Evolutionary conservation across 2,113 vertebrate genomes (phyloP).

Genomic region (Cavia aperea): DNA sequence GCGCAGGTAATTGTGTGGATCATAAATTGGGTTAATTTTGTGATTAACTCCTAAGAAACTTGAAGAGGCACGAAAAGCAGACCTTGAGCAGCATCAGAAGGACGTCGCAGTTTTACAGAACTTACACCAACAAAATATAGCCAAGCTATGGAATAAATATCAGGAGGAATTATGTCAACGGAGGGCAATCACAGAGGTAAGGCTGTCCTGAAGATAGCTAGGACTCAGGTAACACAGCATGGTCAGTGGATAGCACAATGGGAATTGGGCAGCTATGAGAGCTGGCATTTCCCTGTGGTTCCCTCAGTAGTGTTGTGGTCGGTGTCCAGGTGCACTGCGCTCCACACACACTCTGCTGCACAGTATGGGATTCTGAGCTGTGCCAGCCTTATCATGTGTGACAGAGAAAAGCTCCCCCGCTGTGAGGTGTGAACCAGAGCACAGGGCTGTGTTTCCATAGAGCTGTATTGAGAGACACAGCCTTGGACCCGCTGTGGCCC

Average conservation of each 20-base stretch:
- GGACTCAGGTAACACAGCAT: background rate
- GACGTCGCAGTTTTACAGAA: conserved; percentile 92
- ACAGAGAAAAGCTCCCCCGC: too few species aligned
- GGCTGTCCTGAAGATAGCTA: background rate
- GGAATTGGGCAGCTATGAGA: too few species aligned
- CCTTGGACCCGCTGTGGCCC: background rate
- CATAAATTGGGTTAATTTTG: conserved; percentile 19
- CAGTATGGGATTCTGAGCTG: too few species aligned
- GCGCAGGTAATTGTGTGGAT: background rate
- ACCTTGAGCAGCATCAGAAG: conserved; percentile 93
- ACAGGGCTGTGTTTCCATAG: too few species aligned
- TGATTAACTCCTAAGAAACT: conserved; percentile 81
- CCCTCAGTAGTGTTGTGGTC: too few species aligned
- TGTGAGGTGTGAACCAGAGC: too few species aligned
- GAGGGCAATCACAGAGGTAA: conserved; percentile 77
- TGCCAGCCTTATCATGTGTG: too few species aligned
- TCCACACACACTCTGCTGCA: too few species aligned
- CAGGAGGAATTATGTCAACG: too few species aligned
- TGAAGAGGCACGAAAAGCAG: conserved; percentile 83
- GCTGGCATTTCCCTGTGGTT: too few species aligned
- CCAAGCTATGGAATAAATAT: conserved; percentile 77
- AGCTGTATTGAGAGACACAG: too few species aligned
- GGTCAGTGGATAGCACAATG: background rate
- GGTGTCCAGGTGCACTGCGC: background rate
- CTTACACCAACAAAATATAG: conserved; percentile 82